Evolutionary conservation across 2,797 vertebrate species (phyloP).

Genomic region (Pseudochaenichthys georgianus): DNA sequence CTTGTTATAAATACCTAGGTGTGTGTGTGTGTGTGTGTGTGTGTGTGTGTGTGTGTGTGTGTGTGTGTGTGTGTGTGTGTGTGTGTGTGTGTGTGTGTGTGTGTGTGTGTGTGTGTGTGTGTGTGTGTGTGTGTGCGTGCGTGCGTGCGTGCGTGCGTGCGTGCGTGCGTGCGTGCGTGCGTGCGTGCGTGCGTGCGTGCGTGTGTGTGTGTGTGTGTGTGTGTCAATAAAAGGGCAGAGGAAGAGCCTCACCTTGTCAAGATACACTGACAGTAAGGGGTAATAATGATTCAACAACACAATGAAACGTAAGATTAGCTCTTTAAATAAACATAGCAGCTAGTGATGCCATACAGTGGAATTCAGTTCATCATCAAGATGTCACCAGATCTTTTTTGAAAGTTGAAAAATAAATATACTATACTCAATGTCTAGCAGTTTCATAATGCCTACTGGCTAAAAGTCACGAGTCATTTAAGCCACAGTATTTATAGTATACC

Average conservation of each 20-base stretch:
- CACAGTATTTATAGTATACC: conserved; percentile 23
- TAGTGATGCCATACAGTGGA: not conserved
- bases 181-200: too few relatives aligned
- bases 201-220: not conserved
- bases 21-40: conserved; percentile 3
- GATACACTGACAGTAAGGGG: conserved; percentile 23
- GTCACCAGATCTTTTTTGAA: conserved; percentile 13
- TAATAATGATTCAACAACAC: conserved; percentile 19
- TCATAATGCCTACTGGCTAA: conserved; percentile 24
- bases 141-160: not conserved
- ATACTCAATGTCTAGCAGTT: conserved; percentile 9
- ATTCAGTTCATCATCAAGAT: not conserved
- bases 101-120: too few relatives aligned
- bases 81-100: conserved; percentile 11
- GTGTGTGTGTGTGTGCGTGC: too few relatives aligned
- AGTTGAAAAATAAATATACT: not conserved
- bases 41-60: conserved; percentile 23
- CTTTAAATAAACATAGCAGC: not conserved
- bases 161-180: too few relatives aligned
- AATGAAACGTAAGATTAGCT: conserved; percentile 1
- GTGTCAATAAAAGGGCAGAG: conserved; percentile 35
- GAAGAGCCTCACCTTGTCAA: conserved; percentile 37
- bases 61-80: not conserved
- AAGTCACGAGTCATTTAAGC: conserved; percentile 45
- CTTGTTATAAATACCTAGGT: too few relatives aligned